Base-by-base conservation (phyloP, 35 echinoderm and acorn worm genomes). In the Stichopus chloronotus region DNA sequence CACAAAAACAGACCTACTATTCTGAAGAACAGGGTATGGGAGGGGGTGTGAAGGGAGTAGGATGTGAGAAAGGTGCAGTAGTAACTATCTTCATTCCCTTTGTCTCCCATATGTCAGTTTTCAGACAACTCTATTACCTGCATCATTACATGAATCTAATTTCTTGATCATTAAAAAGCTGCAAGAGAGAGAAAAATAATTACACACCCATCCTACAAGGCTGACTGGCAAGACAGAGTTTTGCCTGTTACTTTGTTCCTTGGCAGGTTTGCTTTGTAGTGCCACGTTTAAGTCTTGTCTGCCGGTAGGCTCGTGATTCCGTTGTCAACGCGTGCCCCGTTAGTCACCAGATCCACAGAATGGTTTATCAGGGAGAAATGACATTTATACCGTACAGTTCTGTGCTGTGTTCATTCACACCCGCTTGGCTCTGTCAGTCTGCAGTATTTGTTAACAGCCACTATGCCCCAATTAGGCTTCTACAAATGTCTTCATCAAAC, bases 401-500 rank as follows among this genome's bases (percentile, higher is more conserved):
- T 89, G 87, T n/a, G 59, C 87, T 63, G 65, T 89, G 63, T 89
- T 89, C 57, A 23, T 63, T 89, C 65, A 55, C 87, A 89, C 57
- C 71, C 87, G 52, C 60, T 72, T 89, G 59, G 61, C 65, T 71
- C 57, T 71, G 57, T 59, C 59, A 72, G 59, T 72, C 87, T 89
- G 60, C 60, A 63, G 59, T 53, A 71, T 72, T 71, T 89, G 59
- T 89, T 72, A 63, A 89, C 60, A 17, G 14, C 57, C 59, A 89
- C 59, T 53, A 89, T 89, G 87, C 87, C 60, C 87, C 87, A 89
- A 89, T 89, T 89, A 89, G 30, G 57, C 87, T 72, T 54, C 60
- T 63, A 89, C 87, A 89, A 89, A 89, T 72, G 87, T 89, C 87
- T 89, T 72, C 87, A 89, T 89, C 80, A 83, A 83, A 74, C 69